Evolutionary conservation across 2,113 vertebrate genomes (phyloP).

Genomic region (Oceanodroma tethys): DNA sequence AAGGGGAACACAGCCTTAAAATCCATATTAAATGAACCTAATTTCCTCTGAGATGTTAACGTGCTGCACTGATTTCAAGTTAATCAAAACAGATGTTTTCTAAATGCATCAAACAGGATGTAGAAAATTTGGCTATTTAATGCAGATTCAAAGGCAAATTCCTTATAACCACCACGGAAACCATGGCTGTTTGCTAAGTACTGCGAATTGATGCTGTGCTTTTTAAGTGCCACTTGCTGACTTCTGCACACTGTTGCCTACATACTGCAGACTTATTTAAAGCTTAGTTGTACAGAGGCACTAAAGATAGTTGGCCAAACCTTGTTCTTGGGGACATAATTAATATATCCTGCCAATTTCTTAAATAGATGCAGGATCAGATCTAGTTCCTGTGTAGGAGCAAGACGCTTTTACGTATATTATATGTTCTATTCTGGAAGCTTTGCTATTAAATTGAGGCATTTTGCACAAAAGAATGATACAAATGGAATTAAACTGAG

Average conservation of each 20-base stretch:
- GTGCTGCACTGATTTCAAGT: constrained; percentile 42
- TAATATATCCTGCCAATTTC: neutral
- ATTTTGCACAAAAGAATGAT: neutral
- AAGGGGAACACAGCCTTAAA: constrained; percentile 1
- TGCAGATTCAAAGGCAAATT: constrained; percentile 66
- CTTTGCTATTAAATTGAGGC: neutral
- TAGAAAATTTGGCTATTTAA: constrained; percentile 63
- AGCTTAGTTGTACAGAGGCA: neutral
- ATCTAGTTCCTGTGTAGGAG: neutral
- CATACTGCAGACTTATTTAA: neutral
- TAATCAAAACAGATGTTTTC: constrained; percentile 65
- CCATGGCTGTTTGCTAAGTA: constrained; percentile 8
- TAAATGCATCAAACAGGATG: constrained; percentile 57
- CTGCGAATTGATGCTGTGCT: neutral
- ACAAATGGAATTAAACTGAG: neutral
- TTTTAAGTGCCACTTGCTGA: constrained; percentile 39
- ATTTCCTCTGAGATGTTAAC: constrained; percentile 61
- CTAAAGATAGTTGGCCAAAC: constrained; percentile 6
- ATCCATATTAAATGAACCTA: constrained; percentile 35
- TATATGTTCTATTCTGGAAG: neutral
- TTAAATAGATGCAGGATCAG: neutral
- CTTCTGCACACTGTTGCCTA: neutral
- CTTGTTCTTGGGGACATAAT: neutral
- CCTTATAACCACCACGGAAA: constrained; percentile 47
- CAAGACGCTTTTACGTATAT: neutral